Conservation (phyloP, 1,140 invertebrate genomes). For the Aphelinus atriplicis region DNA sequence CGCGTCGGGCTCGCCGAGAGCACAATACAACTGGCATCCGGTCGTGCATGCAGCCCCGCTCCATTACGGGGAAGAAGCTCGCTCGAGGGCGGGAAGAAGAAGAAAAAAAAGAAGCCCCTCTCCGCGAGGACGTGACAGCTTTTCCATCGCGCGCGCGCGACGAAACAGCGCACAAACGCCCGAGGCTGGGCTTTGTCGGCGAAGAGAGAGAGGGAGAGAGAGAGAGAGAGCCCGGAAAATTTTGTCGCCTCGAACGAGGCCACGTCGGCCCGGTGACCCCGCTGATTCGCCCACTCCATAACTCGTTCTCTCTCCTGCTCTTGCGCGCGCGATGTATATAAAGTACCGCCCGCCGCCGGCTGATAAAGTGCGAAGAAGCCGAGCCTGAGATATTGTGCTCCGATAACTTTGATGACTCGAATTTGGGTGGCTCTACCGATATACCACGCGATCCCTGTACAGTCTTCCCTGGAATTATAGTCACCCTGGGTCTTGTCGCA, state of each 20-base stretch:
- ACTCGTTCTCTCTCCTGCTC: too few species aligned
- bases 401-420: too few species aligned
- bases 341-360: too few species aligned
- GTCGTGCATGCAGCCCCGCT: not conserved
- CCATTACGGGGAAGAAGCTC: not conserved
- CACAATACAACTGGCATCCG: not conserved
- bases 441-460: too few species aligned
- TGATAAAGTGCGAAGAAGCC: too few species aligned
- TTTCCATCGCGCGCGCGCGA: not conserved
- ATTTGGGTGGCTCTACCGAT: too few species aligned
- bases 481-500: too few species aligned
- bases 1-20: not conserved
- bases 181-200: not conserved
- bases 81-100: not conserved
- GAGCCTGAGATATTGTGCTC: too few species aligned
- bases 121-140: slow-evolving; percentile 4
- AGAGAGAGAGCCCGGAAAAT: slow-evolving; percentile 12
- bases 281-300: too few species aligned
- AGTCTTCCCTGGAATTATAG: too few species aligned
- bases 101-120: not conserved
- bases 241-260: slow-evolving; percentile 1
- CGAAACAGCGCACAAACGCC: not conserved
- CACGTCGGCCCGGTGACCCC: not conserved
- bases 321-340: too few species aligned
- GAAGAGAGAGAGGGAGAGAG: too few species aligned